Base-by-base conservation (phyloP, 2,888 invertebrate species). In the Lumbricus terrestris region DNA sequence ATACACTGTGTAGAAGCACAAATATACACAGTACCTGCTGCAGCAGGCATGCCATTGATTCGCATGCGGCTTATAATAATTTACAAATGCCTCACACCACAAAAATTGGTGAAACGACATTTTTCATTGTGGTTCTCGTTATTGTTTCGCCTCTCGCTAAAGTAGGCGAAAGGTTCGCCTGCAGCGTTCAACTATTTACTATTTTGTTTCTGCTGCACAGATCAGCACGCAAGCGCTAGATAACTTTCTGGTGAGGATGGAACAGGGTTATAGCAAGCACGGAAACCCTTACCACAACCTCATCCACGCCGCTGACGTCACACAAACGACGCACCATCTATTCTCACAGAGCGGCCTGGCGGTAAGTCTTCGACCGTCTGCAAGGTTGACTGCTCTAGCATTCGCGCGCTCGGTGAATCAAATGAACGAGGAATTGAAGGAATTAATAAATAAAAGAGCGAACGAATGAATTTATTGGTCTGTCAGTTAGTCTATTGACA, bases 201-300 rank as follows among this genome's bases (percentile, higher is more conserved):
- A 11, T 23, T n/a, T 85, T 85, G 1, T 85, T 85, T 33, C 33
- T 85, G 33, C 37, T 85, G 23, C 23, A 8, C 93, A 97, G 97
- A 97, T 97, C 89, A 96, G 97, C 85, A 96, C 97, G 8, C 96
- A 96, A 83, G 96, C 97, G 33, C 95, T 98, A 94, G 98, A 98
- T 95, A 97, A 96, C 94, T 98, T 98, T 95, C 96, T 98, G 93
- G 96, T 96, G 92, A 96, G 97, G 93, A 96, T 98, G 94, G 98
- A 98, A 95, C 97, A 97, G 93, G 98, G 98, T 40, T 98, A 98
- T 95, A 97, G 97, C 95, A 97, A 97, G 94, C 97, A 97, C 95
- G 96, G 97, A 94, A 98, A 98, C 95, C 98, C 98, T 38, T 98
- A 98, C 96, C 98, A 98, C 96, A 98, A 98, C 95, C 97, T 98